phyloP scores from a whole-genome alignment of 2,113 vertebrate genomes.

The Arvicanthis niloticus region DNA sequence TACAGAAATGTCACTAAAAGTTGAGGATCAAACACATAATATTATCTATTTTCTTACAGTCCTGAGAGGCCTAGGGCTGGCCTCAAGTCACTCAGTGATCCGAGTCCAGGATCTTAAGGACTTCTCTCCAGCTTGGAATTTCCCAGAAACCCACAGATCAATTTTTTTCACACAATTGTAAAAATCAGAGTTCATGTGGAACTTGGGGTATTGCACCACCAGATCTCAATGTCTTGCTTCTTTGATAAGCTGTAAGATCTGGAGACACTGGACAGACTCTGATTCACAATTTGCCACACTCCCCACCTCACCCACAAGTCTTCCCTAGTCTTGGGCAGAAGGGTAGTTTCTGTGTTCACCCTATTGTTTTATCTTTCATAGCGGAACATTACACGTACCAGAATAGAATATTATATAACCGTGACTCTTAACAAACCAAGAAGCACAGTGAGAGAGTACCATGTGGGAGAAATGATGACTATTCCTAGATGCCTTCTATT shows the following conservation, averaged over 20 bases:
- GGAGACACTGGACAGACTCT: background rate
- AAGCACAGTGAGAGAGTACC: background rate
- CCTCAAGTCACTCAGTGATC: background rate
- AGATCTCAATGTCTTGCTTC: background rate
- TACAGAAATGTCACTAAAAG: constrained; percentile 15
- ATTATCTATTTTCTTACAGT: background rate
- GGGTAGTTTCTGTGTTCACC: rapidly evolving
- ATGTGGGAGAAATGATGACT: background rate
- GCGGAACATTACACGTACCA: too few species aligned
- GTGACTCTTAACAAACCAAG: background rate
- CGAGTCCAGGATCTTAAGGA: background rate
- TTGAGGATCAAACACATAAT: constrained; percentile 1
- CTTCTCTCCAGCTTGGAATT: background rate
- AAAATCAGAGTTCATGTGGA: background rate
- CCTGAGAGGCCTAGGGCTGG: background rate
- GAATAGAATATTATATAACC: background rate
- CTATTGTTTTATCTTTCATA: background rate
- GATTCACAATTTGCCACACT: background rate
- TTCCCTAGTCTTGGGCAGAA: too few species aligned
- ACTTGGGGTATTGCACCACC: background rate
- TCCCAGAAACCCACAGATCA: background rate
- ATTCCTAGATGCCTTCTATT: background rate
- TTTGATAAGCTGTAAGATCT: background rate
- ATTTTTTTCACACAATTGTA: background rate
- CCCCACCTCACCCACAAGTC: background rate